phyloP scores from a whole-genome alignment of 1,140 invertebrate species.

The Grapholita molesta region DNA sequence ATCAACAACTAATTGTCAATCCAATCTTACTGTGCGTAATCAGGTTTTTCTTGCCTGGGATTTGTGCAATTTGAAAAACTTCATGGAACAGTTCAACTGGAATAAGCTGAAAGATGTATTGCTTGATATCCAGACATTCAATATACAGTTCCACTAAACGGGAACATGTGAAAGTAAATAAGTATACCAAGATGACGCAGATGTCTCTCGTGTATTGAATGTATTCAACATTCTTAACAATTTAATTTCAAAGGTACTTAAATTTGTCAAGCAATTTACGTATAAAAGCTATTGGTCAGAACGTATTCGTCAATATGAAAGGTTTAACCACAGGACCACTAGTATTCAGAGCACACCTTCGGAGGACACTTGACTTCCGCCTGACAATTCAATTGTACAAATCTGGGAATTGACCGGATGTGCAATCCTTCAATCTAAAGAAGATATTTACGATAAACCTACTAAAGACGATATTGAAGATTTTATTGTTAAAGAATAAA shows the following conservation, averaged over 20 bases:
- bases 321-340: constrained; percentile 6
- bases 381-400: constrained; percentile 19
- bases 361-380: constrained; percentile 10
- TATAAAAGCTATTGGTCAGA: not conserved
- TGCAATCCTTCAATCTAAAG: constrained; percentile 7
- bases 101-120: not conserved
- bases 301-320: not conserved
- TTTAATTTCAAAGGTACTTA: not conserved
- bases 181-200: not conserved
- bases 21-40: not conserved
- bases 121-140: not conserved
- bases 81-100: not conserved
- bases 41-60: not conserved
- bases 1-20: constrained; percentile 2
- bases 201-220: not conserved
- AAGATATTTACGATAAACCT: not conserved
- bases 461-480: not conserved
- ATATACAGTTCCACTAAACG: not conserved
- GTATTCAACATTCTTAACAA: constrained; percentile 3
- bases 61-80: not conserved
- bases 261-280: constrained; percentile 9
- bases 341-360: constrained; percentile 4
- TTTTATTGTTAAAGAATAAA: not conserved
- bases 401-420: constrained; percentile 8
- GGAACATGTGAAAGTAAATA: not conserved